These are phyloP conservation scores for Tragelaphus scriptus DNA, from an alignment of 2,113 vertebrate species.

Conservation along the genomic window DNA sequence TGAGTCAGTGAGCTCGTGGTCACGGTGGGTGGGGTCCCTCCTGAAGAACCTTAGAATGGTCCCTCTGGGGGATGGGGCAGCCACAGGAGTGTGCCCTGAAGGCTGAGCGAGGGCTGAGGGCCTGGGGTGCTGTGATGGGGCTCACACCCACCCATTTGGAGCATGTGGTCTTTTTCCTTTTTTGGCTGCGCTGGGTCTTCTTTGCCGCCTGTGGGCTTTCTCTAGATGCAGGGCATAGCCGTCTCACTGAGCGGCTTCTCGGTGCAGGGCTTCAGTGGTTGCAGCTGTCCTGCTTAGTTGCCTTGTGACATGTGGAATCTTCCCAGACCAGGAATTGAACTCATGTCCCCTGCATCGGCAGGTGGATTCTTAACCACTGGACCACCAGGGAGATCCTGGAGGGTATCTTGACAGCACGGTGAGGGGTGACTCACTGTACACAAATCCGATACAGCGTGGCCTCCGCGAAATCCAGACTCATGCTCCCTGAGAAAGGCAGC, in stretches of 20 bases:
- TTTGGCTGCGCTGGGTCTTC: not conserved
- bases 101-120: not conserved
- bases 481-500: not conserved
- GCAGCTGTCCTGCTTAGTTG: not conserved
- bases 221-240: not conserved
- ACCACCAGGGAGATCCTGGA: not conserved
- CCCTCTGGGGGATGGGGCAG: not conserved
- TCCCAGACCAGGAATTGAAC: not conserved
- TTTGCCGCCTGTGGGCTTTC: not conserved
- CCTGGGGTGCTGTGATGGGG: not conserved
- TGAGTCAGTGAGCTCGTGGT: accelerated
- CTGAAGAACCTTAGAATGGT: not conserved
- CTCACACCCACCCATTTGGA: not conserved
- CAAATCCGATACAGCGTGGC: accelerated
- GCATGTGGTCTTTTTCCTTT: not conserved
- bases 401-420: not conserved
- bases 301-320: not conserved
- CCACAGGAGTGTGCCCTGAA: not conserved
- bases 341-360: not conserved
- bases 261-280: not conserved
- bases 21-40: accelerated
- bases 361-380: not conserved
- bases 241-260: not conserved
- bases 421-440: accelerated
- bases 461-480: not conserved